A percentile compares a stretch with the other conserved stretches of the same genome.
These are phyloP conservation scores for Cerastis leucographa DNA, from an alignment of 2,888 invertebrate genomes.

Conservation along the genomic window DNA sequence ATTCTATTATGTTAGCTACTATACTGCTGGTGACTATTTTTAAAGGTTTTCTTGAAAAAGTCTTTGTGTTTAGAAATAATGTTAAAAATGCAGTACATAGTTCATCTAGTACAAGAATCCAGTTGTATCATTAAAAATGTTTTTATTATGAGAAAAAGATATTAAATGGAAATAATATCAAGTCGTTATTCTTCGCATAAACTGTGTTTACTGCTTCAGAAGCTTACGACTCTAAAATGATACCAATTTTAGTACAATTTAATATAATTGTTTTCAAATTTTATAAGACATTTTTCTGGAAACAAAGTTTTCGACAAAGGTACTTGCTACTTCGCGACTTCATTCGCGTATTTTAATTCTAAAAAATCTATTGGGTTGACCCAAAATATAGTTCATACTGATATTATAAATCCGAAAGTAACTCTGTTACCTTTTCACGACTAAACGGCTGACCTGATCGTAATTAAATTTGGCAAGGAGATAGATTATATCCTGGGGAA, in stretches of 20 bases:
- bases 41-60: neutral
- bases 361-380: too few species aligned
- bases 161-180: constrained; percentile 13
- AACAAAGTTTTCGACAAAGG: neutral
- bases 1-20: neutral
- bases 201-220: constrained; percentile 11
- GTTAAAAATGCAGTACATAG: neutral
- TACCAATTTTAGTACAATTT: neutral
- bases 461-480: too few species aligned
- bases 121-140: neutral
- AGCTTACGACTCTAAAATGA: constrained; percentile 18
- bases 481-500: too few species aligned
- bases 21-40: neutral
- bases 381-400: neutral
- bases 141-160: constrained; percentile 26
- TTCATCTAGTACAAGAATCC: neutral
- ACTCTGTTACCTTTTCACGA: too few species aligned
- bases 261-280: neutral
- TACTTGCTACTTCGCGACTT: neutral
- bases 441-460: too few species aligned
- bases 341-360: neutral
- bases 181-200: constrained; percentile 1
- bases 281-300: neutral
- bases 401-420: too few species aligned
- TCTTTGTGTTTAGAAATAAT: neutral